These are phyloP conservation scores for Thalassophryne amazonica DNA, from an alignment of 2,797 vertebrate genomes.

Conservation along the genomic window DNA sequence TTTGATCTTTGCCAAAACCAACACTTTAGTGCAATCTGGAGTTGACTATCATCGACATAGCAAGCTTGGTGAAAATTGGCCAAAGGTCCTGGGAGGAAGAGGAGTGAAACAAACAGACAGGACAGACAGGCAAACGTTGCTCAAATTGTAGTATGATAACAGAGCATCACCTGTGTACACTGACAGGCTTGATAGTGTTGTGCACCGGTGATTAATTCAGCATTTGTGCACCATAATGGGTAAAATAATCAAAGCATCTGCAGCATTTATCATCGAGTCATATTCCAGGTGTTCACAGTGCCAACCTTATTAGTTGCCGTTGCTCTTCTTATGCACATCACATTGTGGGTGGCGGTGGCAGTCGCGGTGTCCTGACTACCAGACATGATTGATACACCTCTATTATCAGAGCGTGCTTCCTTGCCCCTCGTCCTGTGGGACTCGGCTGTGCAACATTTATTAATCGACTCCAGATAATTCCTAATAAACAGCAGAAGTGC, in stretches of 20 bases:
- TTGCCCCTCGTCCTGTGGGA: constrained; percentile 52
- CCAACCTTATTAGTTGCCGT: constrained; percentile 8
- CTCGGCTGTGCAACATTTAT: constrained; percentile 49
- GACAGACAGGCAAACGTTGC: no score
- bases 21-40: no score
- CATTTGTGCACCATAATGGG: constrained; percentile 34
- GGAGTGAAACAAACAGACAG: no score
- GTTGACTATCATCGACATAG: no score
- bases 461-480: constrained; percentile 70
- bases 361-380: constrained; percentile 41
- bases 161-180: no score
- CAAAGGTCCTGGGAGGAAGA: no score
- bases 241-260: constrained; percentile 9
- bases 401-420: constrained; percentile 58
- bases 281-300: constrained; percentile 26
- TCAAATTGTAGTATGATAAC: no score
- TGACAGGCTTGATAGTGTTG: no score
- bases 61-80: no score
- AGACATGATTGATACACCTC: constrained; percentile 68
- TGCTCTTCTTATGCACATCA: constrained; percentile 7
- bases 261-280: constrained; percentile 23
- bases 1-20: no score
- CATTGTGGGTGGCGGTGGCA: constrained; percentile 24
- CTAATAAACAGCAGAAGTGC: constrained; percentile 57
- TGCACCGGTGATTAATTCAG: constrained; percentile 17